A percentile compares a stretch with the other conserved stretches of the same genome.
Conservation (phyloP, 2,888 invertebrate species). For the Metallyticus violacea region DNA sequence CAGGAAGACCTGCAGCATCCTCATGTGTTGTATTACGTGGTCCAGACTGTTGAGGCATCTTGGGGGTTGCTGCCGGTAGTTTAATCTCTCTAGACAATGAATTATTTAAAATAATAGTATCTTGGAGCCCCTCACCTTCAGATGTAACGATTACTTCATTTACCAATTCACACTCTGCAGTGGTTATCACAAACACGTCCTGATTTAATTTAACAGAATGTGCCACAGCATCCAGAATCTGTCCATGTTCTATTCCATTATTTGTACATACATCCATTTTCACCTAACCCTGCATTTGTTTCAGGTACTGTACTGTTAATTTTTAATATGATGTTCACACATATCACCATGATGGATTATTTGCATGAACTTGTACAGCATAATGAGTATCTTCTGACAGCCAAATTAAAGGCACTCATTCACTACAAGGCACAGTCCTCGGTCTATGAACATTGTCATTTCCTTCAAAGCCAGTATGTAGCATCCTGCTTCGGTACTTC, state of each 20-base stretch:
- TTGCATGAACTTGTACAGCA: background rate
- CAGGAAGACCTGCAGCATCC: constrained; percentile 1
- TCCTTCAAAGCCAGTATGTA: background rate
- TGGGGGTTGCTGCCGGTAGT: constrained; percentile 2
- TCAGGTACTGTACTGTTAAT: constrained; percentile 13
- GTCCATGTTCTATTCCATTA: constrained; percentile 10
- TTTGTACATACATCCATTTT: constrained; percentile 16
- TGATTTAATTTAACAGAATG: background rate
- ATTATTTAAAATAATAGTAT: background rate
- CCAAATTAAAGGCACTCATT: constrained; percentile 22
- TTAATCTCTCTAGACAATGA: background rate
- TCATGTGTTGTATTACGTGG: constrained; percentile 1
- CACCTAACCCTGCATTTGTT: background rate
- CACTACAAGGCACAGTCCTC: constrained; percentile 15
- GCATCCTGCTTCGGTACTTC: background rate
- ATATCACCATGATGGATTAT: background rate
- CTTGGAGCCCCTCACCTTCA: background rate
- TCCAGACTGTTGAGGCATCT: constrained; percentile 24
- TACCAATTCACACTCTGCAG: background rate
- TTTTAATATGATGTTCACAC: background rate
- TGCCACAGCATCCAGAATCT: background rate
- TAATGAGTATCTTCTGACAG: constrained; percentile 14
- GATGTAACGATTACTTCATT: constrained; percentile 1
- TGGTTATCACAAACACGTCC: background rate
- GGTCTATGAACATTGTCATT: background rate